A percentile compares a stretch with the other conserved stretches of the same genome.
These are phyloP conservation scores for Taxidea taxus DNA, from an alignment of 2,113 vertebrate genomes.

Conservation along the genomic window DNA sequence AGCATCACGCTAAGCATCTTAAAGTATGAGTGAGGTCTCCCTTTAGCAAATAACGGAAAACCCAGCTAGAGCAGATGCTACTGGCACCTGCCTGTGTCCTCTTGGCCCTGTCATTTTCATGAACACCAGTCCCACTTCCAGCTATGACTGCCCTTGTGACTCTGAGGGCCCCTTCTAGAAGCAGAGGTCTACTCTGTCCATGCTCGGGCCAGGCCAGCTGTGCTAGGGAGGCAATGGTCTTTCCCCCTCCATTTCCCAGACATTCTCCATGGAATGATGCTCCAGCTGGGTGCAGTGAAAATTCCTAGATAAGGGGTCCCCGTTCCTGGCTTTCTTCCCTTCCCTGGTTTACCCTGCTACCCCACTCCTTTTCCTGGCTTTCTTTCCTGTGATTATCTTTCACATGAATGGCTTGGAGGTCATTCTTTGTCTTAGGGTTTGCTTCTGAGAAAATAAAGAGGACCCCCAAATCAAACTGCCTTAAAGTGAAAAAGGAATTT, in stretches of 20 bases:
- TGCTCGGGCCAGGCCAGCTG: not conserved
- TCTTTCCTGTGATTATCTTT: not conserved
- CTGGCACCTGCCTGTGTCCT: rapidly evolving
- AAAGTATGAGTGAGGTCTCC: not conserved
- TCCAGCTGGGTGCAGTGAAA: not conserved
- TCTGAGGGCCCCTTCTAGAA: not conserved
- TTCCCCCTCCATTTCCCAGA: not conserved
- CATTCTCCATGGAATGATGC: not conserved
- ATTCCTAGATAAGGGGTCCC: no score
- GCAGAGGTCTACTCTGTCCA: not conserved
- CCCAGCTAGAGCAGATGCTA: rapidly evolving
- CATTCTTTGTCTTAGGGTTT: not conserved
- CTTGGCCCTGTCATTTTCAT: not conserved
- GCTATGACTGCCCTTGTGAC: not conserved
- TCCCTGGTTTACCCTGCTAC: not conserved
- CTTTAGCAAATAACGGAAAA: not conserved
- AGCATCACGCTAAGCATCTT: no score
- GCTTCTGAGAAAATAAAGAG: conserved; percentile 17
- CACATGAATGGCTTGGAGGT: not conserved
- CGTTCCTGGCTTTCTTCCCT: not conserved
- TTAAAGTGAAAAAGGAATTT: not conserved
- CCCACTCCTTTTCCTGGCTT: not conserved
- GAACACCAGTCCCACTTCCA: not conserved
- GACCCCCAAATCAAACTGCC: not conserved
- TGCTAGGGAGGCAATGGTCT: not conserved